A percentile compares a stretch with the other conserved stretches of the same genome.
Evolutionary conservation across 2,888 invertebrate genomes (phyloP).

Genomic region (Resseliella maxima): DNA sequence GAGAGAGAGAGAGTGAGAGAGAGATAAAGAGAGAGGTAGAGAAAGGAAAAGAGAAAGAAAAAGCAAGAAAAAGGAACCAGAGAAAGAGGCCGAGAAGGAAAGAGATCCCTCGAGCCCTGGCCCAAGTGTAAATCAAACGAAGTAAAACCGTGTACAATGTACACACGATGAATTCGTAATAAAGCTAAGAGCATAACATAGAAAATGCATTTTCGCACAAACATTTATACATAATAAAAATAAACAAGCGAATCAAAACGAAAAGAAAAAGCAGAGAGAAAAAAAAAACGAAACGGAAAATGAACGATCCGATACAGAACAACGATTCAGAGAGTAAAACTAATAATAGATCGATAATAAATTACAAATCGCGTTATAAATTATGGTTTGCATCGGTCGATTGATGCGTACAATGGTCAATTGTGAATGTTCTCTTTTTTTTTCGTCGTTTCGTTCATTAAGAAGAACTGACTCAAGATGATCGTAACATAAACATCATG

Average conservation of each 20-base stretch:
- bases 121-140: not conserved
- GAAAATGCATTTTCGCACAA: not conserved
- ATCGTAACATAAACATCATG: constrained; percentile 47
- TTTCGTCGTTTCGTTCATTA: not conserved
- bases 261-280: too few relatives aligned
- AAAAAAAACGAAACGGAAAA: not conserved
- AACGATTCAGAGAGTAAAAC: not conserved
- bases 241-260: not conserved
- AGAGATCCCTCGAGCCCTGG: too few relatives aligned
- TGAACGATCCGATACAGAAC: not conserved
- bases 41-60: too few relatives aligned
- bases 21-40: too few relatives aligned
- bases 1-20: too few relatives aligned
- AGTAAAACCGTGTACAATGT: not conserved
- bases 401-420: constrained; percentile 5
- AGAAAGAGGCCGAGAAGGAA: too few relatives aligned
- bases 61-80: too few relatives aligned
- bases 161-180: constrained; percentile 23
- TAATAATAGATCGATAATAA: constrained; percentile 48
- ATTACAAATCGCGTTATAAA: constrained; percentile 51
- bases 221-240: not conserved
- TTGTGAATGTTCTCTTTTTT: not conserved
- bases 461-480: not conserved
- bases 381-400: constrained; percentile 11
- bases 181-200: not conserved